Conservation (phyloP, 2,797 vertebrate species). For the Synaphobranchus kaupii region DNA sequence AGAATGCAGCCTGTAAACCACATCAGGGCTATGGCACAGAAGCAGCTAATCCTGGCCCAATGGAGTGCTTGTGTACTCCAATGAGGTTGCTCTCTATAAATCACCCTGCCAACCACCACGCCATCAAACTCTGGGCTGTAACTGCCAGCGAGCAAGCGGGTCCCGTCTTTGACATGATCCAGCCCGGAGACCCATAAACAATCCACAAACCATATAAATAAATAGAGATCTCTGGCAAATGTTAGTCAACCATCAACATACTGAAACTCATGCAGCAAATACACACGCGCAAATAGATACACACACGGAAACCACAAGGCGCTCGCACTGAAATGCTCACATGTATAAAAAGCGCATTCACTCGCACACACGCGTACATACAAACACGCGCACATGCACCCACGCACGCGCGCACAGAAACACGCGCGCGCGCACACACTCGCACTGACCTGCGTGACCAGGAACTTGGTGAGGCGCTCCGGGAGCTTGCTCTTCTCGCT, state of each 20-base stretch:
- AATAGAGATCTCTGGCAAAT: not conserved
- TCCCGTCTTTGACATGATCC: not conserved
- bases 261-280: not conserved
- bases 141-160: not conserved
- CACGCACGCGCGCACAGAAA: not conserved
- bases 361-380: not conserved
- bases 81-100: not conserved
- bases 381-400: not conserved
- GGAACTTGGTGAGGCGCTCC: conserved; percentile 81
- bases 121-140: not conserved
- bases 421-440: not conserved
- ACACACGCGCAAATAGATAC: not conserved
- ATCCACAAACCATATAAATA: not conserved
- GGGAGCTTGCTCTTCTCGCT: conserved; percentile 81
- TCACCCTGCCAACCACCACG: not conserved
- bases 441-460: conserved; percentile 78
- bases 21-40: not conserved
- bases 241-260: not conserved
- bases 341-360: too few relatives aligned
- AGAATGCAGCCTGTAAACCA: not conserved
- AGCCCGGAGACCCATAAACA: conserved; percentile 4
- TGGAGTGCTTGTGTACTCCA: not conserved
- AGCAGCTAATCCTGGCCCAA: not conserved
- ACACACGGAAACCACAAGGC: not conserved
- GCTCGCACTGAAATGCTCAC: not conserved